These are phyloP conservation scores for Cheirogaleus major DNA, from an alignment of 2,797 vertebrate species.

Conservation along the genomic window DNA sequence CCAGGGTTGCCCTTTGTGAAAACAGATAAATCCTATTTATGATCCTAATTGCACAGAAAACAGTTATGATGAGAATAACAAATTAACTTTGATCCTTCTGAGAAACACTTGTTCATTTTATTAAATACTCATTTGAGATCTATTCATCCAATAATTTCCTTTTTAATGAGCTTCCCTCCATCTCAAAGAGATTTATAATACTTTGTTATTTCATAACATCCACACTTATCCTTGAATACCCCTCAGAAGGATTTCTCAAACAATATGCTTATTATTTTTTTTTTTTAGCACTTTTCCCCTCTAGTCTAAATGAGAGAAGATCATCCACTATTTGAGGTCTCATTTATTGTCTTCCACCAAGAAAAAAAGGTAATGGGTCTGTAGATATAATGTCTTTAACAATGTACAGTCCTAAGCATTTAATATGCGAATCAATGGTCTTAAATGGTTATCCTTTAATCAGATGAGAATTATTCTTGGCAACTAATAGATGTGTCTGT, in stretches of 20 bases:
- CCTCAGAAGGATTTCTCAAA: background rate
- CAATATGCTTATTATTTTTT: background rate
- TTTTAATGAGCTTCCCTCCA: background rate
- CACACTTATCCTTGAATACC: background rate
- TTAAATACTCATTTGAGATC: constrained; percentile 44
- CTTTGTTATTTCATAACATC: constrained; percentile 43
- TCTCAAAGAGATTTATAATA: background rate
- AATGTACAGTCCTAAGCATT: constrained; percentile 52
- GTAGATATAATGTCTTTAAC: constrained; percentile 58
- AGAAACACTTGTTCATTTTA: constrained; percentile 34
- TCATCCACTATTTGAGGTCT: constrained; percentile 40
- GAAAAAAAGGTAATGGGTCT: constrained; percentile 53
- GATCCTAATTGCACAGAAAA: background rate
- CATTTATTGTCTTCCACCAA: constrained; percentile 62
- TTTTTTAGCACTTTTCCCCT: constrained; percentile 51
- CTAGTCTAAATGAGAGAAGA: constrained; percentile 2
- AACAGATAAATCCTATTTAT: constrained; percentile 17
- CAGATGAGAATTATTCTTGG: constrained; percentile 72
- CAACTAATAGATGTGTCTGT: constrained; percentile 73
- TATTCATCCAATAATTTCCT: background rate
- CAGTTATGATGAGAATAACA: background rate
- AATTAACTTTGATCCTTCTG: constrained; percentile 28
- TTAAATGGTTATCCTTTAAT: constrained; percentile 70
- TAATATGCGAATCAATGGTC: constrained; percentile 69
- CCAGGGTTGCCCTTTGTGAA: background rate